Evolutionary conservation across 2,888 invertebrate genomes (phyloP).

Genomic region (Actias luna): DNA sequence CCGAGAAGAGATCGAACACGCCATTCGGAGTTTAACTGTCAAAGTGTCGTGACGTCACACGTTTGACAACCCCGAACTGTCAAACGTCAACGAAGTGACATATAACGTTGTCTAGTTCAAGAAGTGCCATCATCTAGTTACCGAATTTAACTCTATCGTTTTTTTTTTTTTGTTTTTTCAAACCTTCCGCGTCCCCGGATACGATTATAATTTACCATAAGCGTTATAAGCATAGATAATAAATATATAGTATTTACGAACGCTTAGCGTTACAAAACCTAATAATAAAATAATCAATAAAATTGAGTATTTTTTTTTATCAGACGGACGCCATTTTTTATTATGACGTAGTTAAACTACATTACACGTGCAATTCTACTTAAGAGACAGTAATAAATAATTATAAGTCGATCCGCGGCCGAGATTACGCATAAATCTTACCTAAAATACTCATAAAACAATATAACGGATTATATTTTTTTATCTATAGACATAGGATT

Average conservation of each 20-base stretch:
- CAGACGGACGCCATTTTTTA: background rate
- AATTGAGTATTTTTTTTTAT: background rate
- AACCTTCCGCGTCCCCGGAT: background rate
- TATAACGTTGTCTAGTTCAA: constrained; percentile 42
- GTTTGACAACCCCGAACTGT: constrained; percentile 14
- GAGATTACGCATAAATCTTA: background rate
- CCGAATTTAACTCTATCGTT: constrained; percentile 32
- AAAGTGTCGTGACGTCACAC: constrained; percentile 20
- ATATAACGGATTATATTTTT: background rate
- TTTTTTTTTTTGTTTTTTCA: constrained; percentile 6
- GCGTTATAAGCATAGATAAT: background rate
- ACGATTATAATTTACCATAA: background rate
- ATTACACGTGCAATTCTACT: constrained; percentile 12
- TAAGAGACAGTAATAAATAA: background rate
- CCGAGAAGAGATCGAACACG: constrained; percentile 1
- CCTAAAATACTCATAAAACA: background rate
- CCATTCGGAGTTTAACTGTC: constrained; percentile 2
- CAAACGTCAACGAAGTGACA: constrained; percentile 19
- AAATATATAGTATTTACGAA: background rate
- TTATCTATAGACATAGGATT: background rate
- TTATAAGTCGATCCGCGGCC: background rate
- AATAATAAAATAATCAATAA: background rate
- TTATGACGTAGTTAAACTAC: constrained; percentile 16
- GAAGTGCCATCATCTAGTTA: constrained; percentile 51
- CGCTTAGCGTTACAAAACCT: background rate